phyloP scores from a whole-genome alignment of 2,113 vertebrate species.

The Toxotes chatareus region DNA sequence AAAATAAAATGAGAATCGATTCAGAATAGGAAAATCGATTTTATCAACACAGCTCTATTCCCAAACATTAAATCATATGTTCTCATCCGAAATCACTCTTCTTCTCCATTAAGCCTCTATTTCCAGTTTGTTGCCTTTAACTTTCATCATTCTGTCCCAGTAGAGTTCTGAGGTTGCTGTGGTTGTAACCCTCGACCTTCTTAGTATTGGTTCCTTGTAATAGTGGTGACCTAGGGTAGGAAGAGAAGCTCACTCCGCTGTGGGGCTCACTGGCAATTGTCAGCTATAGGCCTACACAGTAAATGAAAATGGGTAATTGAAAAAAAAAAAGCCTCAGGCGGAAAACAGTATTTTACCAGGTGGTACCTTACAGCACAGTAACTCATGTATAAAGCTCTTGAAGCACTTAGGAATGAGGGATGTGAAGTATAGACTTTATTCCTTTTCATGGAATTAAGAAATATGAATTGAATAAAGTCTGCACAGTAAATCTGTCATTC shows the following conservation, averaged over 20 bases:
- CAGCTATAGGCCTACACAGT: constrained; percentile 19
- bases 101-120: neutral
- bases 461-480: constrained; percentile 26
- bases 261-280: neutral
- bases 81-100: constrained; percentile 21
- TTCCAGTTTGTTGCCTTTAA: neutral
- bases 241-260: constrained; percentile 18
- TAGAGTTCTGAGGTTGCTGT: neutral
- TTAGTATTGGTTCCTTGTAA: constrained; percentile 32
- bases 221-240: constrained; percentile 22
- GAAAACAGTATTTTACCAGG: constrained; percentile 22
- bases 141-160: constrained; percentile 32
- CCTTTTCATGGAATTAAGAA: constrained; percentile 46
- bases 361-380: neutral
- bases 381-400: constrained; percentile 16
- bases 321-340: neutral
- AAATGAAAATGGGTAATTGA: constrained; percentile 43
- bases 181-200: constrained; percentile 47
- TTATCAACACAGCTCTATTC: too few species aligned
- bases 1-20: too few species aligned
- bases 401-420: constrained; percentile 30
- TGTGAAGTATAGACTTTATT: constrained; percentile 12
- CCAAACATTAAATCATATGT: neutral
- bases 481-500: constrained; percentile 24
- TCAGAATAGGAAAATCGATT: too few species aligned